Base-by-base conservation (phyloP, 1,140 invertebrate genomes). In the Chironomus tepperi region DNA sequence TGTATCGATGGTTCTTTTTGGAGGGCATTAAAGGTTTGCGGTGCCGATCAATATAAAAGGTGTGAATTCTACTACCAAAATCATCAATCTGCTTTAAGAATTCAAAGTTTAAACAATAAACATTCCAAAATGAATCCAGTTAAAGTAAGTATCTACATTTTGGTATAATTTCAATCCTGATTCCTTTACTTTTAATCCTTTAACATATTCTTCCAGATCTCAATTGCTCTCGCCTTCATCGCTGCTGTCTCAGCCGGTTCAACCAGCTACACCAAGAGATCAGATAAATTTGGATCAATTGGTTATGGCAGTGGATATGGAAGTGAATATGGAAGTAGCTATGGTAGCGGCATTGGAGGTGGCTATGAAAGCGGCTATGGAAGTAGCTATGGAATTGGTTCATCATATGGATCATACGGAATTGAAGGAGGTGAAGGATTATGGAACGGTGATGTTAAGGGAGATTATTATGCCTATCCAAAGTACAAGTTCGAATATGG, bases 401-500 rank as follows among this genome's bases (percentile, higher is more conserved):
- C n/a, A n/a, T n/a, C n/a, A n/a, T n/a, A n/a, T n/a, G n/a, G n/a
- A n/a, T n/a, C n/a, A n/a, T n/a, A n/a, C n/a, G n/a, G 24, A 34
- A 34, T 34, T 34, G 24, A 34, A 34, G 24, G 24, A 2, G 24
- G 24, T 34, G 24, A 16, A 75, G 12, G 74, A n/a, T 65, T 21
- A 65, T 15, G 24, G 24, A 34, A 34, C 24, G 24, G 24, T 2
- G 24, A 34, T 5, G 5, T 34, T 5, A 34, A 34, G 24, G 24
- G n/a, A 57, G 75, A 76, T 76, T 74, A 82, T 47, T 79, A 83
- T 81, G 77, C 82, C 16, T 80, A 89, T 81, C 89, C 89, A 75
- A 86, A 87, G 76, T 92, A 92, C 81, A 86, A 87, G 76, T 91
- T 90, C 79, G 89, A 88, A 77, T 92, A 92, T 78, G 88, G 88